Conservation (phyloP, 2,888 invertebrate genomes). For the Acrocera orbiculus region DNA sequence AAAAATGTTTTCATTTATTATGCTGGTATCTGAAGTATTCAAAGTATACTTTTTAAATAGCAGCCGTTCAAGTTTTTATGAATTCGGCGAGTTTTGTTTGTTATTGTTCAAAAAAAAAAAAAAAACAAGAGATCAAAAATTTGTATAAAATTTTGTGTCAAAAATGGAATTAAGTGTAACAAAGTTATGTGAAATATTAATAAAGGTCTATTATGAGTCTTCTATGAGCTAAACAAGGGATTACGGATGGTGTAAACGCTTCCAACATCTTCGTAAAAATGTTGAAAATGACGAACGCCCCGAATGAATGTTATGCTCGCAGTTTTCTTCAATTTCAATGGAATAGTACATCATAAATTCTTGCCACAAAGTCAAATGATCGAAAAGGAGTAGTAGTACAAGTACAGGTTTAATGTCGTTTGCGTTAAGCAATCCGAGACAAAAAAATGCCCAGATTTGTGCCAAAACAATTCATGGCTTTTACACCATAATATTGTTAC, state of each 20-base stretch:
- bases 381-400: too few relatives aligned
- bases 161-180: background rate
- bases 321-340: too few relatives aligned
- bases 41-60: background rate
- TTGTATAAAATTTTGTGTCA: background rate
- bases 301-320: too few relatives aligned
- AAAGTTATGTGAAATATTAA: background rate
- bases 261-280: conserved; percentile 2
- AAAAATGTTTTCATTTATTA: too few relatives aligned
- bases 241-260: conserved; percentile 1
- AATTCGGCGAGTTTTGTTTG: conserved; percentile 1
- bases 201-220: conserved; percentile 3
- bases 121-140: background rate
- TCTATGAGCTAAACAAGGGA: conserved; percentile 2
- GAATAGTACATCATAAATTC: too few relatives aligned
- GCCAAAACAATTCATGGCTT: too few relatives aligned
- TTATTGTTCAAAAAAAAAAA: too few relatives aligned
- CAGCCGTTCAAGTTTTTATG: conserved; percentile 2
- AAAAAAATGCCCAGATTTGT: too few relatives aligned
- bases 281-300: conserved; percentile 3
- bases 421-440: too few relatives aligned
- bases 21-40: conserved; percentile 2
- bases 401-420: too few relatives aligned
- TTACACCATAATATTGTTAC: too few relatives aligned
- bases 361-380: too few relatives aligned